Base-by-base conservation (phyloP, 2,113 vertebrate species). In the Protomyctophum bolini region DNA sequence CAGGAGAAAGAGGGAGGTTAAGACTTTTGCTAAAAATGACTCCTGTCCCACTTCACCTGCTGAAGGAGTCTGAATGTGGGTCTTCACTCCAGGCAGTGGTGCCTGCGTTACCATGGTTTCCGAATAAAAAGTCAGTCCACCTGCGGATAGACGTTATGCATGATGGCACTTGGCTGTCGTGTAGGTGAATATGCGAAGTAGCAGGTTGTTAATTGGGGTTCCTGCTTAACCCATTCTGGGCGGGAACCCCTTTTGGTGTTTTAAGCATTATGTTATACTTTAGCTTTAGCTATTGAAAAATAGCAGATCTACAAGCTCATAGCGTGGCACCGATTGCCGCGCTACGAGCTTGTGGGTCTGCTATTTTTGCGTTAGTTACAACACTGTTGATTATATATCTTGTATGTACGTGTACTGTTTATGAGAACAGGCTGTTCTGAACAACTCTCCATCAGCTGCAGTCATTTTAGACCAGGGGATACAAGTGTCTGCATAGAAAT, bases 61-160 rank as follows among this genome's bases (percentile, higher is more conserved):
- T 63, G 83, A 75, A 41, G 73, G 74, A 62, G 74, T 66, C 3
- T 5, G 28, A 72, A 47, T 81, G 72, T 72, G 45, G 11, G 54
- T 70, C 66, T 75, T 58, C 52, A 69, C 15, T 65, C 33, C 54
- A 50, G 45, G 62, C 21, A 65, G 28, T 52, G 49, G 71, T 70
- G 79, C 48, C 28, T 12, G 62, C 62, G 82, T 84, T 85, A 61
- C 65, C 54, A 87, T 85, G 84, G 87, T 73, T 79, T 82, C 70
- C 3, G 11, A 70, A 45, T 21, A 71, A 48, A 48, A 73, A 62
- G 68, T 63, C 12, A 55, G 47, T 48, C 33, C 72, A 82, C 68
- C 76, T 73, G 80, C 28, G 76, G 57, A 59, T 10, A 77, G 29
- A 57, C 1, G 67, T 41, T 41, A 6, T 73, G 66, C 48, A 64